A percentile compares a stretch with the other conserved stretches of the same genome.
phyloP scores from a whole-genome alignment of 2,797 vertebrate genomes.

The Rhinichthys osculus region DNA sequence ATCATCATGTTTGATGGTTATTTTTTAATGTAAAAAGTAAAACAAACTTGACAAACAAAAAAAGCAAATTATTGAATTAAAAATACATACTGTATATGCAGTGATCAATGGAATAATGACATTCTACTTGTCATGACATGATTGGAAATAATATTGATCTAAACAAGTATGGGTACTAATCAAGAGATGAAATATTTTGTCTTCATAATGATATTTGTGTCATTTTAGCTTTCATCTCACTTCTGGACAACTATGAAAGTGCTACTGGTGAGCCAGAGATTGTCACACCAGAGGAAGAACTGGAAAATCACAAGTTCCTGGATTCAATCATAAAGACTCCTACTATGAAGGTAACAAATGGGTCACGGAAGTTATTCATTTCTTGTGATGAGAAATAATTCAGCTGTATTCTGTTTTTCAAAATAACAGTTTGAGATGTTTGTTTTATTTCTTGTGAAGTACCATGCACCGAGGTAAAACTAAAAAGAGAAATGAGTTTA shows the following conservation, averaged over 20 bases:
- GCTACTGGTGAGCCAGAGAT: constrained; percentile 82
- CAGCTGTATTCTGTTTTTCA: not conserved
- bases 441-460: not conserved
- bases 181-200: not conserved
- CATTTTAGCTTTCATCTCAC: constrained; percentile 82
- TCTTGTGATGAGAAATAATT: constrained; percentile 13
- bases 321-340: constrained; percentile 75
- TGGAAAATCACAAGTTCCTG: constrained; percentile 84
- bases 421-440: not conserved
- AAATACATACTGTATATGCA: not conserved
- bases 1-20: not conserved
- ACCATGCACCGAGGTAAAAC: not conserved
- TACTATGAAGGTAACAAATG: constrained; percentile 78
- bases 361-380: not conserved
- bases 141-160: not conserved
- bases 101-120: not conserved
- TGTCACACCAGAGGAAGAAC: constrained; percentile 81
- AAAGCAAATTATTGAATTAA: not conserved
- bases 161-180: not conserved
- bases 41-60: not conserved
- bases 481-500: not conserved
- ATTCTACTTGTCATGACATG: not conserved
- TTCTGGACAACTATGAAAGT: constrained; percentile 85
- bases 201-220: not conserved
- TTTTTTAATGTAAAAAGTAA: not conserved